Conservation (phyloP, 2,888 invertebrate genomes). For the Cistogaster globosa region DNA sequence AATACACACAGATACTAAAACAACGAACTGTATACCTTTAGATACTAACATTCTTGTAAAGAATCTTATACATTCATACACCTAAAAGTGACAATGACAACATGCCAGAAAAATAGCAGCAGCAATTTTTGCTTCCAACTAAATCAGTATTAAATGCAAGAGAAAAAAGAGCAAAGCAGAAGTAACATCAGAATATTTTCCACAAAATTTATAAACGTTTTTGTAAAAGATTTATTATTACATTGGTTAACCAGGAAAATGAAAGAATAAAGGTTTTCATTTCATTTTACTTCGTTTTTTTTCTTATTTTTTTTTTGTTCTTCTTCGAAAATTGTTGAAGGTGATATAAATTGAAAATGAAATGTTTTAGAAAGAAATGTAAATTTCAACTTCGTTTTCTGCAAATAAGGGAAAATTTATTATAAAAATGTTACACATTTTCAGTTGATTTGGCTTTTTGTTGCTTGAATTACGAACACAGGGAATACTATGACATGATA, state of each 20-base stretch:
- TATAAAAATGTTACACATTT: slow-evolving; percentile 73
- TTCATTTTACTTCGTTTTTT: not conserved
- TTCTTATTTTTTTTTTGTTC: too few relatives aligned
- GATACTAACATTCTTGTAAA: slow-evolving; percentile 10
- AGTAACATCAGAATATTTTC: slow-evolving; percentile 39
- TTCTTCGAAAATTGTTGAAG: slow-evolving; percentile 49
- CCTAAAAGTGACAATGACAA: slow-evolving; percentile 57
- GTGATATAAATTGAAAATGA: slow-evolving; percentile 70
- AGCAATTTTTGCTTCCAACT: slow-evolving; percentile 21
- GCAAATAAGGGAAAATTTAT: slow-evolving; percentile 64
- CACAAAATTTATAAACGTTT: slow-evolving; percentile 80
- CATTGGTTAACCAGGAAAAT: slow-evolving; percentile 79
- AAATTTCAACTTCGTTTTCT: slow-evolving; percentile 24
- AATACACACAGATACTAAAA: slow-evolving; percentile 19
- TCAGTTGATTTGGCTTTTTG: slow-evolving; percentile 73
- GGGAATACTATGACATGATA: slow-evolving; percentile 60
- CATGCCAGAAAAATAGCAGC: slow-evolving; percentile 30
- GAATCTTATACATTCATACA: slow-evolving; percentile 15
- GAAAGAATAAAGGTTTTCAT: slow-evolving; percentile 54
- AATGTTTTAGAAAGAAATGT: slow-evolving; percentile 63
- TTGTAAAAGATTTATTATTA: slow-evolving; percentile 82
- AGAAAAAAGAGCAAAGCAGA: not conserved
- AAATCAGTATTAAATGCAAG: slow-evolving; percentile 19
- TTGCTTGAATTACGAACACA: slow-evolving; percentile 66
- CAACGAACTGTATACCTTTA: slow-evolving; percentile 30